Conservation (phyloP, 2,113 vertebrate genomes). For the Dromiciops gliroides region DNA sequence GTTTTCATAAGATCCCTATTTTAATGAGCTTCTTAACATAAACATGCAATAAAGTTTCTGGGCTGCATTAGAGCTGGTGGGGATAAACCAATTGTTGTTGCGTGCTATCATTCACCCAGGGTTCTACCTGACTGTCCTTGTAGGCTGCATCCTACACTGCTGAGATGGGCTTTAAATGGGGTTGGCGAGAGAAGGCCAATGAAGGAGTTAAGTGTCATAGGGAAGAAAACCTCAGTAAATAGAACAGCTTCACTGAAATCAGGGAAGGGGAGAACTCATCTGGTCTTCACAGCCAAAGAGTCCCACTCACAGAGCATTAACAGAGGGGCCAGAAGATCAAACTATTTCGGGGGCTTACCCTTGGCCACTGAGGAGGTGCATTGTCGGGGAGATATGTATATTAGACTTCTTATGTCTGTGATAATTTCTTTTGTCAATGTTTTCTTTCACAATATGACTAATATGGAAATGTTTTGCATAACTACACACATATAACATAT, state of each 20-base stretch:
- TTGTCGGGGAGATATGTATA: not conserved
- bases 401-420: conserved; percentile 54
- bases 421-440: no score
- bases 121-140: not conserved
- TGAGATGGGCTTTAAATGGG: not conserved
- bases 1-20: not conserved
- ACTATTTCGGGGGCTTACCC: not conserved
- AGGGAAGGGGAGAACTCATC: not conserved
- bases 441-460: no score
- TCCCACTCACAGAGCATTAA: not conserved
- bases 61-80: not conserved
- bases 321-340: not conserved
- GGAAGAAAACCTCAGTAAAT: not conserved
- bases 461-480: no score
- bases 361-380: not conserved
- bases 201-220: not conserved
- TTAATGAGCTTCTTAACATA: not conserved
- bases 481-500: no score
- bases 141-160: not conserved
- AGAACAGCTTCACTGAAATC: conserved; percentile 13
- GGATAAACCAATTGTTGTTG: not conserved
- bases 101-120: not conserved
- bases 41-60: not conserved
- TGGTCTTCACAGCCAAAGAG: not conserved
- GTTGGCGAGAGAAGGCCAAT: not conserved